phyloP scores from a whole-genome alignment of 2,888 invertebrate species.

The Drosophila incognita region DNA sequence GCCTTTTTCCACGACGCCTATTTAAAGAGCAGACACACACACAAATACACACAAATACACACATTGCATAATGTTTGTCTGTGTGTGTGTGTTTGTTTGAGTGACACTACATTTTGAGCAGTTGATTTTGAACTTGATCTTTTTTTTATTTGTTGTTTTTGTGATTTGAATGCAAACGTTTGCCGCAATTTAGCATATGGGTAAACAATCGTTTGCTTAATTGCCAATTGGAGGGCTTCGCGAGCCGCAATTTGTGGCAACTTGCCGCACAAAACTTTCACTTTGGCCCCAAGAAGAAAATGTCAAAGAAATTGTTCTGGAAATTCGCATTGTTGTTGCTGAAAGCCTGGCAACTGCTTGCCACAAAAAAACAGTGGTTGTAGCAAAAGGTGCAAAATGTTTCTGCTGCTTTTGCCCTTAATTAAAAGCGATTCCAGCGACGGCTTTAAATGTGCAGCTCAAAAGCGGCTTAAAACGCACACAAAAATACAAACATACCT shows the following conservation, averaged over 20 bases:
- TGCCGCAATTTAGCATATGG: slow-evolving; percentile 32
- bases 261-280: slow-evolving; percentile 51
- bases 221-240: slow-evolving; percentile 58
- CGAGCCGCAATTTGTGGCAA: slow-evolving; percentile 3
- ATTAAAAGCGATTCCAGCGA: slow-evolving; percentile 60
- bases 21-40: slow-evolving; percentile 34
- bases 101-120: slow-evolving; percentile 27
- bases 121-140: slow-evolving; percentile 5
- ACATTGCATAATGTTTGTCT: slow-evolving; percentile 46
- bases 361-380: slow-evolving; percentile 7
- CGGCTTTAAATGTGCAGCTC: slow-evolving; percentile 40
- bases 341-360: slow-evolving; percentile 67
- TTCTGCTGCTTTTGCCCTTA: slow-evolving; percentile 42
- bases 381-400: slow-evolving; percentile 18
- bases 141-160: not conserved
- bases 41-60: slow-evolving; percentile 9
- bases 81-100: slow-evolving; percentile 12
- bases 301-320: slow-evolving; percentile 51
- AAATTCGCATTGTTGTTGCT: not conserved
- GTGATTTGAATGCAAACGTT: slow-evolving; percentile 7
- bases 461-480: slow-evolving; percentile 45
- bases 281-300: slow-evolving; percentile 49
- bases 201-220: slow-evolving; percentile 56
- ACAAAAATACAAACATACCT: slow-evolving; percentile 5
- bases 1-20: slow-evolving; percentile 28